These are phyloP conservation scores for Julus scandinavius DNA, from an alignment of 2,888 invertebrate genomes.

Conservation along the genomic window DNA sequence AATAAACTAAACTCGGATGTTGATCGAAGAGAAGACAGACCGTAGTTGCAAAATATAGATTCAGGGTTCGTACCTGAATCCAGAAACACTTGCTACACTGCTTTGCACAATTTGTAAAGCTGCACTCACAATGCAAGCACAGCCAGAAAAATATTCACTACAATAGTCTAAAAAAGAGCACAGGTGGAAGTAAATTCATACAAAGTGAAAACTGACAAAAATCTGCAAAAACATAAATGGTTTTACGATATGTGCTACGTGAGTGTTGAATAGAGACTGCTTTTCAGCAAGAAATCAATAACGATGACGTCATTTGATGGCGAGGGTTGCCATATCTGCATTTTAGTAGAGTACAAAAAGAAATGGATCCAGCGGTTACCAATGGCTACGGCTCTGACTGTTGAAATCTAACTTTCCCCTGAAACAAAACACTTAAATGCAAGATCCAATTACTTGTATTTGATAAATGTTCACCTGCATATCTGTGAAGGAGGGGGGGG, in stretches of 20 bases:
- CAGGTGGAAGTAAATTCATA: background rate
- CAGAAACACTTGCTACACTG: background rate
- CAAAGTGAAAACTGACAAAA: background rate
- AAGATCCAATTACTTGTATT: too few relatives aligned
- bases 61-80: background rate
- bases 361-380: background rate
- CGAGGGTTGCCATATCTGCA: background rate
- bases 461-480: too few relatives aligned
- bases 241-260: background rate
- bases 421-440: background rate
- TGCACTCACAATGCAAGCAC: background rate
- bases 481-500: too few relatives aligned
- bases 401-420: too few relatives aligned
- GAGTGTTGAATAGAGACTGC: background rate
- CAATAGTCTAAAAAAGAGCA: background rate
- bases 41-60: too few relatives aligned
- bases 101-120: background rate
- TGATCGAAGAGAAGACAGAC: background rate
- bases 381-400: background rate
- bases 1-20: background rate
- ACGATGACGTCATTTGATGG: background rate
- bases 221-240: background rate
- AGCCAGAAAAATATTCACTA: background rate
- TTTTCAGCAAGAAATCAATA: slow-evolving; percentile 21
- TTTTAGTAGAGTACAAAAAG: background rate